These are phyloP conservation scores for Molossus molossus DNA, from an alignment of 2,797 vertebrate species.

Conservation along the genomic window DNA sequence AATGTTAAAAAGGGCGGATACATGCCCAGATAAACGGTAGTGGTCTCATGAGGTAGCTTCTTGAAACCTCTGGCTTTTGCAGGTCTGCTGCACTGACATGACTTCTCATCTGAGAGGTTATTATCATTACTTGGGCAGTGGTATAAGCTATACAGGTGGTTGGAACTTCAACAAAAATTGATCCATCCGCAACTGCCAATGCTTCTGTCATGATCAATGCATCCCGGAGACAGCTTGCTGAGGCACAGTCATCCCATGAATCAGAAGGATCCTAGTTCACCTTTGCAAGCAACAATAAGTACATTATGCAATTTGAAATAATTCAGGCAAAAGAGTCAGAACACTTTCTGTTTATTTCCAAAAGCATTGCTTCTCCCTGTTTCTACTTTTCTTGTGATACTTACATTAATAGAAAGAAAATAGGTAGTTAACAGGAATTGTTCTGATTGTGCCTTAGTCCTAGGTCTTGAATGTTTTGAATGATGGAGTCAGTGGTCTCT, in stretches of 20 bases:
- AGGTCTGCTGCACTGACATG: not conserved
- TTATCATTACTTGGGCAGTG: not conserved
- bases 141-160: not conserved
- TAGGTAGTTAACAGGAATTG: not conserved
- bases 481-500: not conserved
- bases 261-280: not conserved
- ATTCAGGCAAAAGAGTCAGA: not conserved
- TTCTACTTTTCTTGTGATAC: slow-evolving; percentile 14
- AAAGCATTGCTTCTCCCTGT: not conserved
- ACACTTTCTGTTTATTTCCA: slow-evolving; percentile 40
- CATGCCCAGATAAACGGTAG: not conserved
- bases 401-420: not conserved
- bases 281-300: not conserved
- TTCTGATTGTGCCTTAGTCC: not conserved
- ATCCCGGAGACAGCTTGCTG: not conserved
- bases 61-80: slow-evolving; percentile 1
- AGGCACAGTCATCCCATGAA: not conserved
- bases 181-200: not conserved
- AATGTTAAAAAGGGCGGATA: not conserved
- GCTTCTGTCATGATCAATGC: not conserved
- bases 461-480: slow-evolving; percentile 39
- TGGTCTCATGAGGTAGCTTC: not conserved
- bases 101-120: not conserved
- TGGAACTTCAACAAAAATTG: not conserved
- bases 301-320: not conserved